Evolutionary conservation across 2,113 vertebrate genomes (phyloP).

Genomic region (Ibidorhyncha struthersii): DNA sequence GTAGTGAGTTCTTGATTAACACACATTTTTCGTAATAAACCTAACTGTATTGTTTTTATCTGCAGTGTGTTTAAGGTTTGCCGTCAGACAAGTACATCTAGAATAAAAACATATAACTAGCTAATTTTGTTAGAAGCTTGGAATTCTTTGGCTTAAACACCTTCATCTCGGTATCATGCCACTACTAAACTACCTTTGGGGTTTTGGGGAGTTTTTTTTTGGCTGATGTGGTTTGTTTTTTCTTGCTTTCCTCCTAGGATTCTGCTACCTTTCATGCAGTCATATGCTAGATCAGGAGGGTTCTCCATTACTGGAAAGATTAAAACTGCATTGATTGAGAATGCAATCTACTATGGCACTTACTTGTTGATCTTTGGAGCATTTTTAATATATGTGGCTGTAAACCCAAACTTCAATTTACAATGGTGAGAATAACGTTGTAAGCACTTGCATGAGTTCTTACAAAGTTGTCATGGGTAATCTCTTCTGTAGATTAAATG

Average conservation of each 20-base stretch:
- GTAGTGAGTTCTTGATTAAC: not conserved
- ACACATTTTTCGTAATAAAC: not conserved
- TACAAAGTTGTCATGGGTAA: not conserved
- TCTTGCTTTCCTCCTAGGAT: constrained; percentile 78
- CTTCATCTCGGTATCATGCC: not conserved
- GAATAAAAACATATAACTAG: not conserved
- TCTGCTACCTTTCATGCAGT: constrained; percentile 95
- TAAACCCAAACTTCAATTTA: constrained; percentile 85
- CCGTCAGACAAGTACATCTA: not conserved
- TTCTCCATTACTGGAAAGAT: constrained; percentile 93
- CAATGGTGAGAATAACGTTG: constrained; percentile 80
- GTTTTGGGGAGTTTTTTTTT: not conserved
- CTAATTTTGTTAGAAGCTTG: not conserved
- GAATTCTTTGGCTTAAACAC: not conserved
- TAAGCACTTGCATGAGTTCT: not conserved
- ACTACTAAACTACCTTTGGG: not conserved
- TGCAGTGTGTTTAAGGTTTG: not conserved
- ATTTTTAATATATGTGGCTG: constrained; percentile 90
- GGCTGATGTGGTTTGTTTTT: not conserved
- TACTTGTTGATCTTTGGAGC: constrained; percentile 93
- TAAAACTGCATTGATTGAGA: constrained; percentile 93
- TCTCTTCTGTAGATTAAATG: not conserved
- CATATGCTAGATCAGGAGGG: constrained; percentile 89
- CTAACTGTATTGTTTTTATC: not conserved
- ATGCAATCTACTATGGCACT: constrained; percentile 94